phyloP scores from a whole-genome alignment of 2,888 invertebrate genomes.

The Dendrolimus pini region DNA sequence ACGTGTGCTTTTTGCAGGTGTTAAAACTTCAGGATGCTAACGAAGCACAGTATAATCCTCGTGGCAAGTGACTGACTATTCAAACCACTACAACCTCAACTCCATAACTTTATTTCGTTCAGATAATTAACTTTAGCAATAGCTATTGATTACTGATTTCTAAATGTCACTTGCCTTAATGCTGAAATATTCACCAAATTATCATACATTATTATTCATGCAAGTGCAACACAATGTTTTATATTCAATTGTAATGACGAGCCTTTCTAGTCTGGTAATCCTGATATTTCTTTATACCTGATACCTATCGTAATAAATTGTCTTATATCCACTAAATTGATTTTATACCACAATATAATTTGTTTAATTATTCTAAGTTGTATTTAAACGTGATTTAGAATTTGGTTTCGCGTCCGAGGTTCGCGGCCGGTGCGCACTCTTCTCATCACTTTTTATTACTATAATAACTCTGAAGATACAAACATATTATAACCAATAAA shows the following conservation, averaged over 20 bases:
- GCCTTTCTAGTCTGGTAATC: neutral
- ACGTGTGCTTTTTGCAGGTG: conserved; percentile 31
- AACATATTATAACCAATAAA: too few species aligned
- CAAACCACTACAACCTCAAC: neutral
- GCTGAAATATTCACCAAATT: too few species aligned
- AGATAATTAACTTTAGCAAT: too few species aligned
- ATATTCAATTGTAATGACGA: neutral
- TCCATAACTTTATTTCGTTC: too few species aligned
- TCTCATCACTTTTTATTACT: too few species aligned
- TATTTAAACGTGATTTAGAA: conserved; percentile 70
- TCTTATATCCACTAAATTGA: conserved; percentile 40
- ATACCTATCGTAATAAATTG: conserved; percentile 35
- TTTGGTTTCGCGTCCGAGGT: conserved; percentile 60
- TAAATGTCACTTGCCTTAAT: too few species aligned
- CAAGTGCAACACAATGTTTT: neutral
- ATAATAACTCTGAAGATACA: too few species aligned
- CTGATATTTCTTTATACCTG: conserved; percentile 13
- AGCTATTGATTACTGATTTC: too few species aligned
- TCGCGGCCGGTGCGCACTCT: conserved; percentile 32
- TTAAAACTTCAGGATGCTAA: conserved; percentile 10
- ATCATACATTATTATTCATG: neutral
- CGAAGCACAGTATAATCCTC: neutral
- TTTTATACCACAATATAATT: conserved; percentile 47
- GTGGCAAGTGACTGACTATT: neutral
- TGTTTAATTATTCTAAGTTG: conserved; percentile 45